A percentile compares a stretch with the other conserved stretches of the same genome.
These are phyloP conservation scores for Cheilosia urbana DNA, from an alignment of 2,888 invertebrate genomes.

Conservation along the genomic window DNA sequence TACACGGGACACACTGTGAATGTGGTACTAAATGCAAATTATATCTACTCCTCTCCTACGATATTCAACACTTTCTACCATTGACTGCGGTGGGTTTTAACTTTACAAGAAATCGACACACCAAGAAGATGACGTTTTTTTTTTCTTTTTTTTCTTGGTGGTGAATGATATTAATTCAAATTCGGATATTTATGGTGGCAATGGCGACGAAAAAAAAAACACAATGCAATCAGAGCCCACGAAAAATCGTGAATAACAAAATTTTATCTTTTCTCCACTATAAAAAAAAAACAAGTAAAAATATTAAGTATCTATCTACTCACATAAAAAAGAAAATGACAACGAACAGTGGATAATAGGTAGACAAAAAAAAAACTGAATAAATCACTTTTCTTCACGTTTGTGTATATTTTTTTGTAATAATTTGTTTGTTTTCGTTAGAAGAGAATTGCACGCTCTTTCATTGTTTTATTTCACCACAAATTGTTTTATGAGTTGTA, in stretches of 20 bases:
- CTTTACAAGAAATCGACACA: slow-evolving; percentile 66
- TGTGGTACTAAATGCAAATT: slow-evolving; percentile 71
- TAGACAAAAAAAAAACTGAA: slow-evolving; percentile 32
- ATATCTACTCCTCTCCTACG: slow-evolving; percentile 57
- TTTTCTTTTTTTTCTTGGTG: slow-evolving; percentile 11
- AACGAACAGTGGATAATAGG: slow-evolving; percentile 49
- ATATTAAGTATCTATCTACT: slow-evolving; percentile 60
- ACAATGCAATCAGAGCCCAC: slow-evolving; percentile 28
- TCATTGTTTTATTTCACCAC: slow-evolving; percentile 27
- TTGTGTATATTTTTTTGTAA: slow-evolving; percentile 17
- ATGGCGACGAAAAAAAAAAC: slow-evolving; percentile 58
- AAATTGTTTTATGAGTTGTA: slow-evolving; percentile 49
- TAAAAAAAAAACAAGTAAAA: slow-evolving; percentile 22
- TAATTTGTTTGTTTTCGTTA: slow-evolving; percentile 60
- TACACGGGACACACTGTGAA: slow-evolving; percentile 25
- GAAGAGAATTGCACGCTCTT: slow-evolving; percentile 27
- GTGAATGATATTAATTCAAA: slow-evolving; percentile 52
- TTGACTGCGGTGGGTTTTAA: slow-evolving; percentile 34
- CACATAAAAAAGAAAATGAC: slow-evolving; percentile 66
- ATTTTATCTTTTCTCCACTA: slow-evolving; percentile 21
- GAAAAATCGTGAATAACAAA: slow-evolving; percentile 19
- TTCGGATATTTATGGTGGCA: slow-evolving; percentile 53
- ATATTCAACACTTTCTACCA: slow-evolving; percentile 65
- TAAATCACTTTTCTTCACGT: slow-evolving; percentile 60
- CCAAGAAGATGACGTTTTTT: slow-evolving; percentile 61